Base-by-base conservation (phyloP, 2,888 invertebrate species). In the Cantharis rustica region DNA sequence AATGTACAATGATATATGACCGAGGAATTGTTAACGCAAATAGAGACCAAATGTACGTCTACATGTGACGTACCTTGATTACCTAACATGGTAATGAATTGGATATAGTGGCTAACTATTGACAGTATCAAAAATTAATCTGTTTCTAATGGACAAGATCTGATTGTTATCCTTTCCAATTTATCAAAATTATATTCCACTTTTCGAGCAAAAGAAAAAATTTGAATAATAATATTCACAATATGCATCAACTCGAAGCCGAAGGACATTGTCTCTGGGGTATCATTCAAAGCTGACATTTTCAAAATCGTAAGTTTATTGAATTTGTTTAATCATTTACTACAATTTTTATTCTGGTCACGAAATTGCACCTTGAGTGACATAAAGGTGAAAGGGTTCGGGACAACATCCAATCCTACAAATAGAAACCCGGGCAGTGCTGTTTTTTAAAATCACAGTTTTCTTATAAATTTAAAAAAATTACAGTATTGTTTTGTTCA, bases 91-190 rank as follows among this genome's bases (percentile, higher is more conserved):
- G 47, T 63, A 74, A 81, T 81, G 78, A 79, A 80, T 80, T 81
- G 76, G 79, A 79, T 77, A 79, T 78, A 76, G 79, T 75, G 81
- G 79, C 77, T 79, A 79, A 79, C 73, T 79, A 68, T 77, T 75
- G 79, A 80, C 79, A 81, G 76, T 79, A 81, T 77, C 76, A 80
- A 63, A 73, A 47, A 63, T 63, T 69, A 63, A 64, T 69, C 31
- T 74, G 64, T 5, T 47, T 9, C 47, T 47, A 47, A 47, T 47
- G 3, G n/a, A n/a, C 47, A n/a, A 1, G n/a, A 47, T 47, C 47
- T 5, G 13, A 31, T 31, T 31, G 31, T 31, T 31, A 31, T 31
- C 5, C 1, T 31, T n/a, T n/a, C n/a, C n/a, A 31, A n/a, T 31
- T 31, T 31, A n/a, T 31, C 5, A n/a, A 13, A 31, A 31, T 31